These are phyloP conservation scores for Melieria crassipennis DNA, from an alignment of 2,888 invertebrate species.

Conservation along the genomic window DNA sequence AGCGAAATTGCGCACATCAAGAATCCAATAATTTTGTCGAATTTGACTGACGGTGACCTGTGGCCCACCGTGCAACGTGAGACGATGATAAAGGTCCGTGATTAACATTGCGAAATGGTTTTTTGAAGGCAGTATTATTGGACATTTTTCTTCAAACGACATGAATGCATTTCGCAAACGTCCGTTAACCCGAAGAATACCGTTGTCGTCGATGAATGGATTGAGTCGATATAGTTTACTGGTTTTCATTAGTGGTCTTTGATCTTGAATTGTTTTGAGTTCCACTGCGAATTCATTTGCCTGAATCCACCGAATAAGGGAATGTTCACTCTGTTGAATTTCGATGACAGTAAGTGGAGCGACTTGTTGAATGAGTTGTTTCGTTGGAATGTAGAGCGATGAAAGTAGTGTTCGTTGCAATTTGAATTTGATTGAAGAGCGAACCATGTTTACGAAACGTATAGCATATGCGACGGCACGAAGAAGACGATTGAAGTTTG, in stretches of 20 bases:
- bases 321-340: slow-evolving; percentile 19
- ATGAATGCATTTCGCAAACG: slow-evolving; percentile 20
- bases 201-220: slow-evolving; percentile 14
- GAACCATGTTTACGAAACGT: not conserved
- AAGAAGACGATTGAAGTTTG: slow-evolving; percentile 4
- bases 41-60: slow-evolving; percentile 28
- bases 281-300: slow-evolving; percentile 7
- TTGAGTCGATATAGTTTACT: slow-evolving; percentile 20
- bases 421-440: slow-evolving; percentile 5
- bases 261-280: not conserved
- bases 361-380: not conserved
- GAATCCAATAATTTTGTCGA: slow-evolving; percentile 28
- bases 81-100: slow-evolving; percentile 10
- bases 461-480: slow-evolving; percentile 11
- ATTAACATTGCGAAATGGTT: slow-evolving; percentile 13
- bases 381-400: not conserved
- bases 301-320: slow-evolving; percentile 19
- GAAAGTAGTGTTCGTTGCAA: not conserved
- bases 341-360: not conserved
- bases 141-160: slow-evolving; percentile 10
- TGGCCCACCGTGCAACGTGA: slow-evolving; percentile 24
- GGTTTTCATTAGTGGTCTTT: not conserved
- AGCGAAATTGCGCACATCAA: slow-evolving; percentile 19
- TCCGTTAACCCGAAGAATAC: slow-evolving; percentile 21
- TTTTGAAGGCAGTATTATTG: slow-evolving; percentile 3